Evolutionary conservation across 2,113 vertebrate genomes (phyloP).

Genomic region (Oreochromis aureus): DNA sequence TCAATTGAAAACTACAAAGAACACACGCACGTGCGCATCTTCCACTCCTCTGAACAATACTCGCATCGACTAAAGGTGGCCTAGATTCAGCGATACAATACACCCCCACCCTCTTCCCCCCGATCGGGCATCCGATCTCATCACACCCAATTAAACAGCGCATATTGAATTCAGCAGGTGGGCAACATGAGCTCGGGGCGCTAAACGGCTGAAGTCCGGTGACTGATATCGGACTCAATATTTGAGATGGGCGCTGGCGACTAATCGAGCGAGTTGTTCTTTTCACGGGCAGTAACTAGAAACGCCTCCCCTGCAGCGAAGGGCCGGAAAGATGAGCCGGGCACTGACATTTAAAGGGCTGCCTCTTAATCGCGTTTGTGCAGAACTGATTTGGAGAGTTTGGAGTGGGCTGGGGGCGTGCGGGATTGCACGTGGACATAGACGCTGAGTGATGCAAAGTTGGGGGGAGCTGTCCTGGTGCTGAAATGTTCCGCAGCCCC

Average conservation of each 20-base stretch:
- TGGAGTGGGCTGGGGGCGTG: background rate
- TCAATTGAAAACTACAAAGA: background rate
- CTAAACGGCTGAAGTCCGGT: conserved; percentile 22
- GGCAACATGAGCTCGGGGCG: conserved; percentile 54
- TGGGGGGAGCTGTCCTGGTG: conserved; percentile 5
- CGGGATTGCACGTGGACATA: background rate
- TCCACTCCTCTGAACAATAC: conserved; percentile 34
- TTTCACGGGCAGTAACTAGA: conserved; percentile 51
- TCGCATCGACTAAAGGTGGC: conserved; percentile 24
- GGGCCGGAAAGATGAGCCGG: conserved; percentile 27
- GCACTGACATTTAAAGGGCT: conserved; percentile 50
- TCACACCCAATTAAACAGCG: conserved; percentile 59
- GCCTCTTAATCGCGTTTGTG: conserved; percentile 40
- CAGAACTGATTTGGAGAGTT: conserved; percentile 39
- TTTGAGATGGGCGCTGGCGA: conserved; percentile 30
- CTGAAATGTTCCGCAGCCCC: background rate
- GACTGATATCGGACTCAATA: conserved; percentile 26
- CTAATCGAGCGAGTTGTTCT: conserved; percentile 48
- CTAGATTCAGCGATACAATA: conserved; percentile 47
- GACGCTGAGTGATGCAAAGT: background rate
- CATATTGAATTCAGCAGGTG: conserved; percentile 45
- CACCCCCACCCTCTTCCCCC: background rate
- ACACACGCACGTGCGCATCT: conserved; percentile 13
- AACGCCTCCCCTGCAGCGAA: conserved; percentile 12
- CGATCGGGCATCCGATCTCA: conserved; percentile 38